A percentile compares a stretch with the other conserved stretches of the same genome.
These are phyloP conservation scores for Falco columbarius DNA, from an alignment of 2,797 vertebrate species.

Conservation along the genomic window DNA sequence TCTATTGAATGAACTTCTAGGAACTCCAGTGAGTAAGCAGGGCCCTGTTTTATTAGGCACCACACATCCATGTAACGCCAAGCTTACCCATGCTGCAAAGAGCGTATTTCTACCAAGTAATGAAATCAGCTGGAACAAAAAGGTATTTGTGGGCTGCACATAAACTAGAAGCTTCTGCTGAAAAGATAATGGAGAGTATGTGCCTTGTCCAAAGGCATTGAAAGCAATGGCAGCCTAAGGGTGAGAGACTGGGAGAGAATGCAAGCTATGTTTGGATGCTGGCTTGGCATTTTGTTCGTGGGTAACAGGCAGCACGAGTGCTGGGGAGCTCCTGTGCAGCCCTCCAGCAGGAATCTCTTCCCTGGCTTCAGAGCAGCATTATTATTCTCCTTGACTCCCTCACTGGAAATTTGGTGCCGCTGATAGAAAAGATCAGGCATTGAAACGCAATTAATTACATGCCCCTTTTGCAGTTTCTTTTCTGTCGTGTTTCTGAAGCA, in stretches of 20 bases:
- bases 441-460: not conserved
- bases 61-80: not conserved
- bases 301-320: not conserved
- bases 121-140: not conserved
- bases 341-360: not conserved
- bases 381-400: not conserved
- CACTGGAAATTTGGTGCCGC: not conserved
- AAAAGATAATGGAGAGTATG: not conserved
- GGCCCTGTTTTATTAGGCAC: not conserved
- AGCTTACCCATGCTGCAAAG: not conserved
- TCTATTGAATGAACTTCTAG: conserved; percentile 31
- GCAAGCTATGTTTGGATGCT: fast-evolving
- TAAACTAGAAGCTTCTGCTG: not conserved
- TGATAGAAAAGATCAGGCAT: not conserved
- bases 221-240: not conserved
- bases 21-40: not conserved
- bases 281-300: not conserved
- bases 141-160: not conserved
- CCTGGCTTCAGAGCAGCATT: not conserved
- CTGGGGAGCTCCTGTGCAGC: not conserved
- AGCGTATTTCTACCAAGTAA: not conserved
- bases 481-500: not conserved
- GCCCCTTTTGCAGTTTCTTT: not conserved
- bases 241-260: not conserved
- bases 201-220: not conserved